Base-by-base conservation (phyloP, 2,888 invertebrate genomes). In the Blastobasis adustella region DNA sequence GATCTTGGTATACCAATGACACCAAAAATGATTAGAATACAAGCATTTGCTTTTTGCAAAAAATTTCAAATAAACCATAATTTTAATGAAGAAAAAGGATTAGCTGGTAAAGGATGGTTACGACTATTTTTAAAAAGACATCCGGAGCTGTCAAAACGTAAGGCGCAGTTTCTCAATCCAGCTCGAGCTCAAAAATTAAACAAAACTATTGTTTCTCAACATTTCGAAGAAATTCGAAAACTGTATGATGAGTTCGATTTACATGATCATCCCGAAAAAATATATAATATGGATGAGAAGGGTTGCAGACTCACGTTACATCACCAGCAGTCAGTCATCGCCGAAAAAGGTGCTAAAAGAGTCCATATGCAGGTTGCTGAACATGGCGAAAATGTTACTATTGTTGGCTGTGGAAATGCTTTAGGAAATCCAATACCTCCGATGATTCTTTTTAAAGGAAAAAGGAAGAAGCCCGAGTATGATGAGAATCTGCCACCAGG, bases 101-200 rank as follows among this genome's bases (percentile, higher is more conserved):
- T 40, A 6, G 54, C 51, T 37, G 51, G 54, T 1, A 54, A 49
- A 37, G 45, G 43, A n/a, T 51, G 51, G 51, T 40, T 47, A 36
- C 7, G 39, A 37, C 6, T 38, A 37, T 53, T 53, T 42, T 45
- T 51, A 42, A 42, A 46, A 54, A 43, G 49, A 51, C 5, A 49
- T 38, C 56, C 49, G 0, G 53, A 58, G 41, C 53, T 61, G 51
- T 59, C 61, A 10, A 45, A 38, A 49, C 54, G 58, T 58, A 61
- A 63, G 49, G 63, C 63, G 6, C 63, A 65, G 45, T 59, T 62
- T 39, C 60, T 65, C 60, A 66, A 63, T 53, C 58, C 61, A 6
- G 63, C 58, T 9, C 54, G 62, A 50, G 63, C 62, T 9, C 60
- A 63, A 61, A 66, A 63, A 36, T 52, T 65, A 1, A 66, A 66